phyloP scores from a whole-genome alignment of 2,113 vertebrate genomes.

The Strix uralensis region DNA sequence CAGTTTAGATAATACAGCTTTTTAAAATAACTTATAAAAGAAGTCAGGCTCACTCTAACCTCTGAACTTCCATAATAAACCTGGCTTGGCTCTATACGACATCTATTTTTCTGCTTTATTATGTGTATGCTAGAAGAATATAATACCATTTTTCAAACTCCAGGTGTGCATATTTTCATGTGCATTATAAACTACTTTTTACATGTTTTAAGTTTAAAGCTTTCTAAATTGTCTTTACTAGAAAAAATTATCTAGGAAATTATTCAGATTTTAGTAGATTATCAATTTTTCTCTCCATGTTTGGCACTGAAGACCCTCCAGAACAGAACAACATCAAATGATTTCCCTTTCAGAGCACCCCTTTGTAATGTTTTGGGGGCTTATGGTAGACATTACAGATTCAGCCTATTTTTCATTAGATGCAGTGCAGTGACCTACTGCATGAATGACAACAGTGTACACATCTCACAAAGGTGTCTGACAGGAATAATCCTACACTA shows the following conservation, averaged over 20 bases:
- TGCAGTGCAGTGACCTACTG: neutral
- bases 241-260: neutral
- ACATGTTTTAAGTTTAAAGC: neutral
- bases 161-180: neutral
- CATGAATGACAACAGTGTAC: accelerated
- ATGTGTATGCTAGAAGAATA: neutral
- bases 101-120: neutral
- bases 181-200: neutral
- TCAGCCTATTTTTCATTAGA: neutral
- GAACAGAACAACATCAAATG: neutral
- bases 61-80: neutral
- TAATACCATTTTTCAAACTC: neutral
- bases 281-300: neutral
- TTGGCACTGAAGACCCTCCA: neutral
- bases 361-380: accelerated
- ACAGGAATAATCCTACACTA: neutral
- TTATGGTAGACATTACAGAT: neutral
- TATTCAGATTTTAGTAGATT: neutral
- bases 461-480: neutral
- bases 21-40: neutral
- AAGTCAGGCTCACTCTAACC: neutral
- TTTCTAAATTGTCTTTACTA: neutral
- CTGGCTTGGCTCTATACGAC: neutral
- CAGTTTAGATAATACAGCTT: neutral
- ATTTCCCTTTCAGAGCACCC: neutral